A percentile compares a stretch with the other conserved stretches of the same genome.
These are phyloP conservation scores for Colostygia pectinataria DNA, from an alignment of 2,888 invertebrate species.

Conservation along the genomic window DNA sequence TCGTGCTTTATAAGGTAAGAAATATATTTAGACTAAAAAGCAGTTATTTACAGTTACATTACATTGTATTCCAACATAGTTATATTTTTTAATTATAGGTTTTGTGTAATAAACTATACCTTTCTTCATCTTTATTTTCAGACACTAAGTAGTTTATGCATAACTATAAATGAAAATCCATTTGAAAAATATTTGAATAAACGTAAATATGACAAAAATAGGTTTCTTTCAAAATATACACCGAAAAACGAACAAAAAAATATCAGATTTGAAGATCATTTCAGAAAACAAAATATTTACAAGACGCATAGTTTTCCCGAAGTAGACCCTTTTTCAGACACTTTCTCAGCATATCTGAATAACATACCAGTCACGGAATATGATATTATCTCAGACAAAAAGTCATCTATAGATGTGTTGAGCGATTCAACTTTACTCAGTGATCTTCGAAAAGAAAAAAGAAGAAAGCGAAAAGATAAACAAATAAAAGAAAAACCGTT, in stretches of 20 bases:
- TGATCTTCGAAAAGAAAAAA: conserved; percentile 40
- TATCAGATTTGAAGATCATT: conserved; percentile 25
- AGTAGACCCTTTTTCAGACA: conserved; percentile 45
- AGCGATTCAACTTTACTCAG: conserved; percentile 25
- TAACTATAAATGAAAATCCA: conserved; percentile 33
- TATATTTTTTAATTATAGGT: too few species aligned
- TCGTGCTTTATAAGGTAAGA: conserved; percentile 49
- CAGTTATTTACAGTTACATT: too few species aligned
- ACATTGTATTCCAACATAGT: too few species aligned
- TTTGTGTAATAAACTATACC: too few species aligned
- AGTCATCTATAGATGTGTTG: conserved; percentile 12
- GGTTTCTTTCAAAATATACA: background rate
- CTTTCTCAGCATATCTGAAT: conserved; percentile 22
- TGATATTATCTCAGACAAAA: conserved; percentile 4
- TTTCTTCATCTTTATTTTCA: conserved; percentile 44
- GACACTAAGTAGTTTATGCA: conserved; percentile 43
- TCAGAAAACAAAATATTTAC: conserved; percentile 30
- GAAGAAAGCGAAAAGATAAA: conserved; percentile 38
- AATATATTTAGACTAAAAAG: background rate
- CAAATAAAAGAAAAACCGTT: conserved; percentile 17
- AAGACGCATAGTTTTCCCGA: conserved; percentile 54
- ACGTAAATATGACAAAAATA: conserved; percentile 2
- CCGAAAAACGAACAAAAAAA: conserved; percentile 11
- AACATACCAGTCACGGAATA: conserved; percentile 11
- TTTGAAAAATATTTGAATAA: conserved; percentile 18